Evolutionary conservation across 2,888 invertebrate species (phyloP).

Genomic region (Drymonia ruficornis): DNA sequence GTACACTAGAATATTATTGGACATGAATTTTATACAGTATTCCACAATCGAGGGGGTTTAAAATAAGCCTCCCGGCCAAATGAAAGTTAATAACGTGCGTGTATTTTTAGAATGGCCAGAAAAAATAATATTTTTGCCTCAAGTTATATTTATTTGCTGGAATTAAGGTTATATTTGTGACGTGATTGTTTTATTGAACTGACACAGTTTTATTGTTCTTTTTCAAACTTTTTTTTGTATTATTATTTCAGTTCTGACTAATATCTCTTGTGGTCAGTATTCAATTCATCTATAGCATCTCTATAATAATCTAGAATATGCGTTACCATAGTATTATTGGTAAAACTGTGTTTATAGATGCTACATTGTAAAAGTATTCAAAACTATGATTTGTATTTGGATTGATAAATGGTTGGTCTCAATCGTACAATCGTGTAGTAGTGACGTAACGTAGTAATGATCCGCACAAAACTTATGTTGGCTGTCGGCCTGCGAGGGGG

Average conservation of each 20-base stretch:
- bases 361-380: no score
- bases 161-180: no score
- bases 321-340: no score
- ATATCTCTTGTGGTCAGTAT: no score
- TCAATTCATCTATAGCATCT: no score
- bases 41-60: conserved; percentile 12
- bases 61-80: conserved; percentile 8
- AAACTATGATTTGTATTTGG: neutral
- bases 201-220: no score
- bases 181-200: no score
- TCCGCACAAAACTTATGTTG: conserved; percentile 17
- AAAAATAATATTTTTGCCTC: neutral
- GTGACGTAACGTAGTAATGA: conserved; percentile 10
- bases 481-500: conserved; percentile 23
- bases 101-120: neutral
- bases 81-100: neutral
- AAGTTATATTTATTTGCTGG: no score
- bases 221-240: no score
- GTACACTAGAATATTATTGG: conserved; percentile 34
- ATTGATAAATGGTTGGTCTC: neutral
- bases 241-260: no score
- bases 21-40: conserved; percentile 21
- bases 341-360: no score
- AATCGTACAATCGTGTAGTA: conserved; percentile 2
- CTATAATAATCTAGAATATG: no score